Base-by-base conservation (phyloP, 2,888 invertebrate species). In the Cerastis leucographa region DNA sequence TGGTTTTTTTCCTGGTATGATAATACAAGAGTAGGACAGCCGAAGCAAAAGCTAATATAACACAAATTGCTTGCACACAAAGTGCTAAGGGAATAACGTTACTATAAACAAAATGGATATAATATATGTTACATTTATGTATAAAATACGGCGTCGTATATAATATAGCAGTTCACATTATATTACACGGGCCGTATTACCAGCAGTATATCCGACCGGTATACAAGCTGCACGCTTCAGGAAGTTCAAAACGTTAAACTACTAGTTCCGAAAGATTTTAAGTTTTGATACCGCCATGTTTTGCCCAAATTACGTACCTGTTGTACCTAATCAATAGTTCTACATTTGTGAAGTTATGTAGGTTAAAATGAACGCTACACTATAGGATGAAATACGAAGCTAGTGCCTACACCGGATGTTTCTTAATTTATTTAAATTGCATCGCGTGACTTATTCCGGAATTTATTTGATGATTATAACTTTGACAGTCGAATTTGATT, bases 221-320 rank as follows among this genome's bases (percentile, higher is more conserved):
- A 68, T 59, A 42, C 59, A 19, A n/a, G 35, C 8, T 61, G 61
- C 76, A 81, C 81, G 85, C 76, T 73, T 85, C 72, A 81, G 76
- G 85, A 83, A 85, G 59, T 49, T 81, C 59, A 72, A 59, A 64
- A 76, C 66, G 59, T 67, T 59, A 81, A 76, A 83, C 76, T 76
- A 76, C 67, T 19, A 66, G 71, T 81, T 80, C 51, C 67, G 71
- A 61, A 80, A 83, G 85, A 83, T 85, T 81, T 71, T 76, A 81
- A 85, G 80, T 62, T 70, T 49, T 25, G 85, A 83, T 83, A 85
- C 35, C n/a, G 49, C 56, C 64, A 42, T 74, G 74, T 62, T 79
- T 79, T 70, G 70, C 61, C 56, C 42, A 76, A 67, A 64, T 70
- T 67, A 72, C 35, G 70, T 62, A 84, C 83, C 76, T 84, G 83